A percentile compares a stretch with the other conserved stretches of the same genome.
Conservation (phyloP, 2,797 vertebrate species). For the Numenius phaeopus region DNA sequence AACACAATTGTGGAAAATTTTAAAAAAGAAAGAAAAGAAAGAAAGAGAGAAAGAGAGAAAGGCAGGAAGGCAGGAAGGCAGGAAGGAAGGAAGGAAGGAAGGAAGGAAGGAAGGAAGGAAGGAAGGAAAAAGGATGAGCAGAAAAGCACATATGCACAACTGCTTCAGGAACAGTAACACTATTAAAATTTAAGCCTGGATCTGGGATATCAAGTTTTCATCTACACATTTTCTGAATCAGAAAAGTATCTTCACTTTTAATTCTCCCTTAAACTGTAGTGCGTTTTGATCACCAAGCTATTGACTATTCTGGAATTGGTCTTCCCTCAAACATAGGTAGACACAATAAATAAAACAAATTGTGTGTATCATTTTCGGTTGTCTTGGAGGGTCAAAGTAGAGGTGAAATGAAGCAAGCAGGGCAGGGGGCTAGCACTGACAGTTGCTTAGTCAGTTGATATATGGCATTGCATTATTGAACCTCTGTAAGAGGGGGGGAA, state of each 20-base stretch:
- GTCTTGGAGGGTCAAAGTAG: background rate
- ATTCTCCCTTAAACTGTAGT: background rate
- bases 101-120: fast-evolving
- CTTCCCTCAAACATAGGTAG: background rate
- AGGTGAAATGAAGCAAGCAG: background rate
- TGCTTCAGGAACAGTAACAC: background rate
- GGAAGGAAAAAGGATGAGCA: background rate
- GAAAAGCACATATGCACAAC: background rate
- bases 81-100: fast-evolving
- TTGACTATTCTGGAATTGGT: background rate
- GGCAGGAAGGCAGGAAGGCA: too few species aligned
- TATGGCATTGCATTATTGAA: background rate
- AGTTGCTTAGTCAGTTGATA: background rate
- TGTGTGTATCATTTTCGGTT: background rate
- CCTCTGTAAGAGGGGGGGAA: background rate
- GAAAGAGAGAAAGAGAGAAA: background rate
- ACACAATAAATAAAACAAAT: background rate
- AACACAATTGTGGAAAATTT: background rate
- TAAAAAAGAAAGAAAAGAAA: too few species aligned
- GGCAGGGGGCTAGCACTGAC: background rate
- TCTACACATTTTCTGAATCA: background rate
- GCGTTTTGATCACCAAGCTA: background rate
- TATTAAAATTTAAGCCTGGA: background rate
- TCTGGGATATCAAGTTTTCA: background rate
- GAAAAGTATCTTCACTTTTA: background rate